Evolutionary conservation across 2,888 invertebrate species (phyloP), one percentile per base, ranked within the genome.

Genomic region (Nudaria mundana): DNA sequence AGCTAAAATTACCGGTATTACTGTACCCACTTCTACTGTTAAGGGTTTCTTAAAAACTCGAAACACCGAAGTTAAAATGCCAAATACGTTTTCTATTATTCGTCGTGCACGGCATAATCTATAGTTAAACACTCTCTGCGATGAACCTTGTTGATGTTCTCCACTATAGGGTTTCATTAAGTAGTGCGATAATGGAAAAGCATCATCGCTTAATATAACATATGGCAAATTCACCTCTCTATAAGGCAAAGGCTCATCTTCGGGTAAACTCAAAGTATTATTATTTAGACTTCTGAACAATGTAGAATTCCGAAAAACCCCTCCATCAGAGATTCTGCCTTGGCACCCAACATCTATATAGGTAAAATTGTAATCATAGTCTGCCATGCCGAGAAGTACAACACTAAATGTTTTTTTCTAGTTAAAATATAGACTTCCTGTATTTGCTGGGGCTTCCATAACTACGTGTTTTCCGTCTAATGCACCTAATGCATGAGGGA

Each of bases 381-480:
- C 40, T 23, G 56, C 57, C 20, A 58, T 22, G 20, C 56, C 63
- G 36, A 65, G 5, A 22, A 66, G 44, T 11, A 65, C 53, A 14
- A 55, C 46, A 28, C 59, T 59, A 29, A 52, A 51, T 7, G 14
- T 22, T 37, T 46, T 40, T 52, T 63, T 63, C 46, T 65, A 63
- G 44, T 62, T 62, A 31, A 31, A 63, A 33, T 37, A 53, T 26
- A 36, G 15, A 38, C 55, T 55, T 30, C 57, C 63, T 46, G 10
- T 47, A 45, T 30, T 37, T 10, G 11, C 12, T 11, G 37, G 33
- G 30, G 37, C 37, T 18, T 10, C 22, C 12, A 62, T 58, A 20
- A 16, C 26, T 7, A 61, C 46, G 36, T 64, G 64, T 32, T 66
- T 63, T n/a, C 61, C 63, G 33, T 66, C 56, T 3, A 44, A 15